Evolutionary conservation across 2,113 vertebrate species (phyloP).

Genomic region (Conger conger): DNA sequence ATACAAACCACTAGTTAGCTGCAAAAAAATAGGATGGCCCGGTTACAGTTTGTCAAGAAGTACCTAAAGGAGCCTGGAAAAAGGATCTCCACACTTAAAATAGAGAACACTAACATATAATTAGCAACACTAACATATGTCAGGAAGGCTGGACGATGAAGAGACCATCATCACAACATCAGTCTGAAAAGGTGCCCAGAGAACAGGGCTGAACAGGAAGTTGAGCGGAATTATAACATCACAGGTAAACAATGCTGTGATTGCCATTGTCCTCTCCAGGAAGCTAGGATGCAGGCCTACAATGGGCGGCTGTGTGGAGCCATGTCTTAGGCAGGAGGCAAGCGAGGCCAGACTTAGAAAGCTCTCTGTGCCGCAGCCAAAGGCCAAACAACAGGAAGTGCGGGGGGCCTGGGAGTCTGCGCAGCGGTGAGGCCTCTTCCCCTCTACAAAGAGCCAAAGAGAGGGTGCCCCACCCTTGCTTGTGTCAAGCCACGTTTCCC

Average conservation of each 20-base stretch:
- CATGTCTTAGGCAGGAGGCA: neutral
- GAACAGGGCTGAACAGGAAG: neutral
- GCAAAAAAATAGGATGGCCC: too few species aligned
- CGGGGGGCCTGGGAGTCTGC: slow-evolving; percentile 36
- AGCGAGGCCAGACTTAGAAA: slow-evolving; percentile 5
- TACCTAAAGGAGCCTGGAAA: too few species aligned
- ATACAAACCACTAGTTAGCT: too few species aligned
- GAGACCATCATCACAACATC: too few species aligned
- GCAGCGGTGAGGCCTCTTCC: slow-evolving; percentile 39
- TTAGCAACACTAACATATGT: too few species aligned
- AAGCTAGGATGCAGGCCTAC: neutral
- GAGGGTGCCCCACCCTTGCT: neutral
- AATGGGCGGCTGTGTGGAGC: neutral
- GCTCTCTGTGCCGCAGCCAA: slow-evolving; percentile 15
- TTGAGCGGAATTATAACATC: neutral
- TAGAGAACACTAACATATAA: neutral
- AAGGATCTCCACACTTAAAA: neutral
- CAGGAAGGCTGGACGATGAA: too few species aligned
- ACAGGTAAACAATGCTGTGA: neutral
- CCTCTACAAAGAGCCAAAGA: slow-evolving; percentile 32
- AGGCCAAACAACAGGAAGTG: slow-evolving; percentile 42
- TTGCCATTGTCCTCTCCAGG: neutral
- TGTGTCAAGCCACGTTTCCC: slow-evolving; percentile 16
- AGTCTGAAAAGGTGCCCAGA: neutral
- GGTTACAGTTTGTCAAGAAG: too few species aligned